Conservation (phyloP, 2,888 invertebrate species). For the Mythimna albipuncta region DNA sequence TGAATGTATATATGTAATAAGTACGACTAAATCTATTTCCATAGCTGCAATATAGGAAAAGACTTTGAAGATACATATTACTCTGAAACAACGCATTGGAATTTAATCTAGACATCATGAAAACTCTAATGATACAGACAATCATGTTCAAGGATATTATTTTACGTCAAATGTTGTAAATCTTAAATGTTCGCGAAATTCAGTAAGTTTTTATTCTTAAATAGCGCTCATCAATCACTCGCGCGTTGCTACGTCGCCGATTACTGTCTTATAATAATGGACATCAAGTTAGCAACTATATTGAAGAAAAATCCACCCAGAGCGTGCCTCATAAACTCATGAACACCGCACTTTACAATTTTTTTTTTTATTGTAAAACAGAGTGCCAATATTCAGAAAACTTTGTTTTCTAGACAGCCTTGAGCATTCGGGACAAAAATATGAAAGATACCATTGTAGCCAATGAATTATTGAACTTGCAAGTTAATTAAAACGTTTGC, state of each 20-base stretch:
- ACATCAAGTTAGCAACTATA: constrained; percentile 32
- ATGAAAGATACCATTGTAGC: constrained; percentile 38
- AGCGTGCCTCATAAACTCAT: constrained; percentile 36
- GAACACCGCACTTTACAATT: constrained; percentile 28
- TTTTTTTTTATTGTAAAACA: constrained; percentile 20
- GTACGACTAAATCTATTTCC: too few relatives aligned
- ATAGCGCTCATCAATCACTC: constrained; percentile 38
- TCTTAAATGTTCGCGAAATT: constrained; percentile 21
- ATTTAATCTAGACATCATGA: constrained; percentile 18
- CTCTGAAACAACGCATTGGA: constrained; percentile 2
- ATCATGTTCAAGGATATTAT: constrained; percentile 17
- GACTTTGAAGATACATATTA: constrained; percentile 1
- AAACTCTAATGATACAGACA: constrained; percentile 10
- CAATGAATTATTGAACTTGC: constrained; percentile 60
- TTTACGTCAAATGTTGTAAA: constrained; percentile 24
- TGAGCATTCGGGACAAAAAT: constrained; percentile 42
- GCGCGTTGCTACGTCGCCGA: constrained; percentile 7
- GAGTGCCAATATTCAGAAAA: constrained; percentile 41
- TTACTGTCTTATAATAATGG: constrained; percentile 22
- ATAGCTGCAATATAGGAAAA: background rate
- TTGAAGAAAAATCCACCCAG: constrained; percentile 45
- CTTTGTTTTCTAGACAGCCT: constrained; percentile 31
- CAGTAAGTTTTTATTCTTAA: background rate
- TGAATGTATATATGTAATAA: background rate
- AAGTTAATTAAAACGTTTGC: constrained; percentile 68